Conservation (phyloP, 2,888 invertebrate species). For the Drosophila kambysellisi region DNA sequence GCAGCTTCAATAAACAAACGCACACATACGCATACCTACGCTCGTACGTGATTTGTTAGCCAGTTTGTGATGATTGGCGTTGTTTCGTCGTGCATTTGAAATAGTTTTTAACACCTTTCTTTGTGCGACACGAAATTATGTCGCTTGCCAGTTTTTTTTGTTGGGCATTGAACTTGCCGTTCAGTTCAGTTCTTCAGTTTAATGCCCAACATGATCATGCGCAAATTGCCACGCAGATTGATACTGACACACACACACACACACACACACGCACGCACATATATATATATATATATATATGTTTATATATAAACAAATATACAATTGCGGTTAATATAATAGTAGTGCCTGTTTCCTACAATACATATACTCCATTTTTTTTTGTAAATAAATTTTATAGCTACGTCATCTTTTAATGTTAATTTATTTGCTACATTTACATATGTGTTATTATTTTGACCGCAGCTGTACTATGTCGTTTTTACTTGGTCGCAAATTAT, state of each 20-base stretch:
- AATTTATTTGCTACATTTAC: neutral
- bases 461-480: neutral
- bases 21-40: neutral
- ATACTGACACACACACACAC: neutral
- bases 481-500: neutral
- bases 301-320: neutral
- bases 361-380: neutral
- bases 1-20: neutral
- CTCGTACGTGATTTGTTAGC: conserved; percentile 39
- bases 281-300: neutral
- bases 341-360: neutral
- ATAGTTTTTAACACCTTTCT: conserved; percentile 66
- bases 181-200: conserved; percentile 16
- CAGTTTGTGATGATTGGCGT: conserved; percentile 17
- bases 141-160: conserved; percentile 42
- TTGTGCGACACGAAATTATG: conserved; percentile 56
- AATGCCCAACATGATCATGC: conserved; percentile 58
- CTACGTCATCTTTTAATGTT: neutral
- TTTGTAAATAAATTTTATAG: neutral
- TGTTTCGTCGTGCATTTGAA: conserved; percentile 61
- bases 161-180: conserved; percentile 64
- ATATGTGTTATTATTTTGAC: neutral
- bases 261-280: neutral
- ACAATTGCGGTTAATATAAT: neutral
- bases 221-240: conserved; percentile 31